These are phyloP conservation scores for Silurus glanis DNA, from an alignment of 2,113 vertebrate species.

Conservation along the genomic window DNA sequence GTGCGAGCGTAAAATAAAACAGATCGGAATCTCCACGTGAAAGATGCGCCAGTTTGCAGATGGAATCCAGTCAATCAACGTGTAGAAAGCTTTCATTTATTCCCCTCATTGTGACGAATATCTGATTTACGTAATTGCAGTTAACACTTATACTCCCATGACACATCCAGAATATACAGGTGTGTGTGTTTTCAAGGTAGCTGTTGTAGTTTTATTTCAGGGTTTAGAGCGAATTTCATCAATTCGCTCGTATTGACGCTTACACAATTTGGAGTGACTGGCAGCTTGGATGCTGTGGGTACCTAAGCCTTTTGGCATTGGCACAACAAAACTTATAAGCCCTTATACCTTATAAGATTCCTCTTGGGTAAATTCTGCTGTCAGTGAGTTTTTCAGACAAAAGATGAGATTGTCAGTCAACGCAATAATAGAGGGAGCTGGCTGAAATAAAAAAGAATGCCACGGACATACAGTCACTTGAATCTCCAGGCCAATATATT, in stretches of 20 bases:
- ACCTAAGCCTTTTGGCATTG: slow-evolving; percentile 35
- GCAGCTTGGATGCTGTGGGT: background rate
- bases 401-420: background rate
- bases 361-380: slow-evolving; percentile 5
- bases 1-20: background rate
- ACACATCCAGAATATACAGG: background rate
- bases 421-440: background rate
- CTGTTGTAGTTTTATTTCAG: background rate
- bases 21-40: background rate
- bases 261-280: slow-evolving; percentile 21
- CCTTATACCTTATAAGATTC: background rate
- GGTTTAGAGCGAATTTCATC: slow-evolving; percentile 18
- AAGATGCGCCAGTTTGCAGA: background rate
- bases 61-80: background rate
- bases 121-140: background rate
- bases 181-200: background rate
- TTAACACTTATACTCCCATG: background rate
- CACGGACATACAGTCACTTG: slow-evolving; percentile 4
- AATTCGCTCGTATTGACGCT: slow-evolving; percentile 23
- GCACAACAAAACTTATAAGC: slow-evolving; percentile 33
- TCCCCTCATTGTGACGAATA: background rate
- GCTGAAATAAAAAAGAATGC: background rate
- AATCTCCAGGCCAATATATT: background rate
- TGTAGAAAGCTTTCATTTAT: background rate
- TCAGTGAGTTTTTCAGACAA: slow-evolving; percentile 10